Percentiles rank a stretch among this genome's conserved stretches.
Conservation (phyloP, 2,113 vertebrate species). For the Pygoscelis antarcticus region DNA sequence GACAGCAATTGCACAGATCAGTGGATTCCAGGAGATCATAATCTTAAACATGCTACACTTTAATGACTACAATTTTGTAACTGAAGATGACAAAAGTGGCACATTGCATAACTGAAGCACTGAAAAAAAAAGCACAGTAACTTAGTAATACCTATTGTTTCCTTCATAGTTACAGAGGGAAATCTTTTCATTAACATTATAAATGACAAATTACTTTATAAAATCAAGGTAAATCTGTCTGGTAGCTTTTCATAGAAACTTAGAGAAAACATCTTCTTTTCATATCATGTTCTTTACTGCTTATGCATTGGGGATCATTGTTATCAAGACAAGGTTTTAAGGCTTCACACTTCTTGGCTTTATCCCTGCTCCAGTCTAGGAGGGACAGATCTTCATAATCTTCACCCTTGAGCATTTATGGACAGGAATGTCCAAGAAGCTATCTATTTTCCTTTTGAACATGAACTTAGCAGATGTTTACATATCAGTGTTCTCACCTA, state of each 20-base stretch:
- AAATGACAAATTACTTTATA: neutral
- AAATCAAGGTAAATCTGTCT: neutral
- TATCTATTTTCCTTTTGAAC: neutral
- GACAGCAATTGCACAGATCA: constrained; percentile 32
- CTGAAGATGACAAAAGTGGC: neutral
- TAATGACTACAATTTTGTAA: constrained; percentile 44
- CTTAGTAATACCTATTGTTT: neutral
- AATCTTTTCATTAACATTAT: neutral
- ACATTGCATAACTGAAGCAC: neutral
- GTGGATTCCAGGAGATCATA: neutral
- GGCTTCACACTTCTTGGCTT: neutral
- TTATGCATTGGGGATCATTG: neutral
- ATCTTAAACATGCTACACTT: constrained; percentile 23
- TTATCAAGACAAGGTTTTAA: neutral
- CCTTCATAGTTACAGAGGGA: neutral
- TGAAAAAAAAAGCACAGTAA: neutral
- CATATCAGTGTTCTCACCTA: neutral
- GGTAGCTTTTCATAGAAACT: neutral
- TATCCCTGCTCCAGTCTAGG: neutral
- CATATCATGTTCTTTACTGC: neutral
- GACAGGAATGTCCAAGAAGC: neutral
- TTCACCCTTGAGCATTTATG: neutral
- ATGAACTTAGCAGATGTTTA: neutral
- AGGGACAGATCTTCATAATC: neutral
- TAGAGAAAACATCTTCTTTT: neutral